Conservation (phyloP, 1,140 invertebrate species). For the Fopius arisanus region DNA sequence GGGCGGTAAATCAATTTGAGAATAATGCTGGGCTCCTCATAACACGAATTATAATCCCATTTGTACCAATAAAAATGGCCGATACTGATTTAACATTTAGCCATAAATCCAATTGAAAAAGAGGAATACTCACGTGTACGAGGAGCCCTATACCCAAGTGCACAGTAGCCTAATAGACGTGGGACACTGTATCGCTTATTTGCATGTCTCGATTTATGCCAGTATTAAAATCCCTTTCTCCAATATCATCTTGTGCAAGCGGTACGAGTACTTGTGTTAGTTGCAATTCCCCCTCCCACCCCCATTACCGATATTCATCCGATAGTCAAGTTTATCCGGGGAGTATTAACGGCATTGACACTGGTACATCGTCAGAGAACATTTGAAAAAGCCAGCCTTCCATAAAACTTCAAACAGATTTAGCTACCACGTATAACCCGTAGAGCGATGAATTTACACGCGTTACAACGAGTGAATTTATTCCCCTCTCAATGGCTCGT, state of each 20-base stretch:
- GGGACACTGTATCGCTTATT: not conserved
- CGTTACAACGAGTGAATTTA: not conserved
- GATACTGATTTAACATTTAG: not conserved
- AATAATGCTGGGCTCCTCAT: no score
- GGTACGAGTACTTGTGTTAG: not conserved
- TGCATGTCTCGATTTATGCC: slow-evolving; percentile 12
- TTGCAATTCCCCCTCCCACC: not conserved
- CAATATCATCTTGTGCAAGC: not conserved
- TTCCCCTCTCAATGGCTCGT: not conserved
- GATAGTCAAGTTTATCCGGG: slow-evolving; percentile 15
- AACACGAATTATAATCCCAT: no score
- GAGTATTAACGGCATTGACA: slow-evolving; percentile 14
- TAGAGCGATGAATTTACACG: no score
- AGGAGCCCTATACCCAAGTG: not conserved
- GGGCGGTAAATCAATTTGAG: no score
- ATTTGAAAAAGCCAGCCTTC: slow-evolving; percentile 2
- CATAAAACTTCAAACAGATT: not conserved
- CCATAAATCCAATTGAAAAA: not conserved
- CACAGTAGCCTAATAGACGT: not conserved
- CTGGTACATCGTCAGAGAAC: slow-evolving; percentile 10
- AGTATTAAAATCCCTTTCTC: slow-evolving; percentile 18
- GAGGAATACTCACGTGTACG: not conserved
- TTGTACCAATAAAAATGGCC: not conserved
- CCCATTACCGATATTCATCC: slow-evolving; percentile 12
- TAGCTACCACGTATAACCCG: no score